Base-by-base conservation (phyloP, 2,113 vertebrate species). In the Echinops telfairi region DNA sequence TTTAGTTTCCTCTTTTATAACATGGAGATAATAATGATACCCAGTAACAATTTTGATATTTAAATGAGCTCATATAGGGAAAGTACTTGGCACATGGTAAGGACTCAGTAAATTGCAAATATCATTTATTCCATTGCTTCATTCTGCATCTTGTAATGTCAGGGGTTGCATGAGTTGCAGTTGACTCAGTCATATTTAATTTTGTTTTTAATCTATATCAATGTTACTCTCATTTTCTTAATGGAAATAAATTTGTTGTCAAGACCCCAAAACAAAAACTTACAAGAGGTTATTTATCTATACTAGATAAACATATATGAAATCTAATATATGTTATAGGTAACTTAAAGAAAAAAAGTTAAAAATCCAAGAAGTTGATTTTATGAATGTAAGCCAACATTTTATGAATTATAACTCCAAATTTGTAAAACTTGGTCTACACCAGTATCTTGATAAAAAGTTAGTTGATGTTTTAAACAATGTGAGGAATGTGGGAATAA, bases 201-300 rank as follows among this genome's bases (percentile, higher is more conserved):
- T 71, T 71, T 70, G 31, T 12, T 16, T 70, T 33, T 33, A 81
- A 4, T 64, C 15, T 80, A 6, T 43, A n/a, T 25, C 29, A 57
- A 19, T 19, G 31, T 31, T 58, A 81, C 66, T 92, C 22, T 92
- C 12, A 36, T 86, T 17, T 89, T 85, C 88, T 75, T 89, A 17
- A 82, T 86, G 36, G 53, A 9, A 95, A 4, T 29, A 85, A 8
- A 68, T 60, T 89, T 77, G 66, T 60, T 82, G 66, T 75, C 8
- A 47, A 16, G 83, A 78, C 60, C 60, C 22, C 60, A 87, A 71
- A 58, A 43, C 47, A 10, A 78, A 81, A 81, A 20, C 33, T 92
- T 79, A 12, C 78, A 25, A 79, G 88, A 43, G 14, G 27, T 66
- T 94, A 60, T 81, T 83, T 92, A 70, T 43, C 8, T 19, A 71